A percentile compares a stretch with the other conserved stretches of the same genome.
phyloP scores from a whole-genome alignment of 2,113 vertebrate genomes.

The Hippocampus guttulatus region DNA sequence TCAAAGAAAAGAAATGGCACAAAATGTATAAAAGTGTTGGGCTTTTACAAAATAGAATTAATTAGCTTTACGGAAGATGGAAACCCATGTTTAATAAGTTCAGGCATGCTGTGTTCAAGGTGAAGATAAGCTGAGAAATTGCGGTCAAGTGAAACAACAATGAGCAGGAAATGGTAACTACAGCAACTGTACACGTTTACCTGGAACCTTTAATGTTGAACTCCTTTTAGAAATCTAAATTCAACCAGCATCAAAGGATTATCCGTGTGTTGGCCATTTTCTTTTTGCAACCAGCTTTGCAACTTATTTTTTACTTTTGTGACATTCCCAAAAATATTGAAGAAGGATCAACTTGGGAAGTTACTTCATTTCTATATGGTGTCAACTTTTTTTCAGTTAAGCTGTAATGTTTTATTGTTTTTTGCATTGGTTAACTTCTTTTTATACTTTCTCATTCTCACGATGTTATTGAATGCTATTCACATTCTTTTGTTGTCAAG shows the following conservation, averaged over 20 bases:
- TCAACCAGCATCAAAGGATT: not conserved
- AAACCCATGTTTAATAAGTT: not conserved
- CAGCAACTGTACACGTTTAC: not conserved
- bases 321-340: not conserved
- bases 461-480: too few relatives aligned
- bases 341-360: not conserved
- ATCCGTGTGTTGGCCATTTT: not conserved
- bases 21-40: not conserved
- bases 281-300: not conserved
- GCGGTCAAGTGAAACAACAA: not conserved
- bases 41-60: constrained; percentile 1
- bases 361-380: not conserved
- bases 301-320: not conserved
- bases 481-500: too few relatives aligned
- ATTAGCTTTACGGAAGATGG: constrained; percentile 6
- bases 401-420: too few relatives aligned
- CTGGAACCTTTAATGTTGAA: not conserved
- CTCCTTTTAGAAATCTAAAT: not conserved
- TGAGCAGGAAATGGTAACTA: not conserved
- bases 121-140: not conserved
- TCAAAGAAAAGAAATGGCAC: not conserved
- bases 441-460: too few relatives aligned
- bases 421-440: too few relatives aligned
- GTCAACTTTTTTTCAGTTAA: too few relatives aligned
- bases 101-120: constrained; percentile 8